These are phyloP conservation scores for Bos taurus DNA, from an alignment of 2,113 vertebrate genomes.

Conservation along the genomic window ARS-UCD2.0 NC_037338.1:41151001-41151500, in stretches of 20 bases:
- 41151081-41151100: background rate
- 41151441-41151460: background rate
- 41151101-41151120: background rate
- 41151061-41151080: background rate
- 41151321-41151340: background rate
- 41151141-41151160: background rate
- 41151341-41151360: background rate
- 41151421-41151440: background rate
- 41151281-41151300: background rate
- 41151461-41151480: fast-evolving
- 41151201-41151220: background rate
- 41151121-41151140: background rate
- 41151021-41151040: background rate
- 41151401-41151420: background rate
- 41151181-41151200: background rate
- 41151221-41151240: background rate
- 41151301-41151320: background rate
- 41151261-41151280: background rate
- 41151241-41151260: background rate
- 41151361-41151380: background rate
- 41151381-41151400: background rate
- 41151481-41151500: background rate
- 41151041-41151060: background rate
- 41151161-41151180: background rate
- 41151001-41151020: background rate